Conservation (phyloP, 2,888 invertebrate genomes). For the Drosophila nr. perissopoda region DNA sequence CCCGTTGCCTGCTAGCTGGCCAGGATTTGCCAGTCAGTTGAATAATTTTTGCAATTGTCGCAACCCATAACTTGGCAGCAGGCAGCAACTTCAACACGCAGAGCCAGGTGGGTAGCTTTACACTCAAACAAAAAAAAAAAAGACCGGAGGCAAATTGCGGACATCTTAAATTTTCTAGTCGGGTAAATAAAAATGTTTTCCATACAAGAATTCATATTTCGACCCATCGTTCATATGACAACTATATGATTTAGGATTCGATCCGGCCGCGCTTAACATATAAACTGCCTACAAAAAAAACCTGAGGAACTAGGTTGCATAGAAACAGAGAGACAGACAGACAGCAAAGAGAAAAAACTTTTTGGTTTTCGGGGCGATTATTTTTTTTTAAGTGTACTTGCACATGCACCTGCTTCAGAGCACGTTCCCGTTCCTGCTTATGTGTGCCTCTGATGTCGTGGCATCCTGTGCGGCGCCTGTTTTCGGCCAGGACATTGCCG, state of each 20-base stretch:
- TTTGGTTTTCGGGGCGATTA: not conserved
- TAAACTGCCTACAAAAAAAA: not conserved
- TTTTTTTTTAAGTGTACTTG: not conserved
- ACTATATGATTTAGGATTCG: not conserved
- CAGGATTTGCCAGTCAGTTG: conserved; percentile 56
- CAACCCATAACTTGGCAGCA: conserved; percentile 59
- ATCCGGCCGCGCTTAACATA: not conserved
- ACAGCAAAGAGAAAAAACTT: not conserved
- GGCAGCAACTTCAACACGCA: conserved; percentile 7
- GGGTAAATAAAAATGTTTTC: not conserved
- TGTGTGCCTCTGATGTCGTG: conserved; percentile 34
- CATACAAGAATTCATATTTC: not conserved
- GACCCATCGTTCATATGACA: not conserved
- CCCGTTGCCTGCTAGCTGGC: conserved; percentile 21
- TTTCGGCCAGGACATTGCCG: conserved; percentile 27
- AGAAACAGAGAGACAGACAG: not conserved
- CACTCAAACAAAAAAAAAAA: not conserved
- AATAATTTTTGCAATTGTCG: conserved; percentile 69
- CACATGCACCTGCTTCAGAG: conserved; percentile 42
- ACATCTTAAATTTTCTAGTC: not conserved
- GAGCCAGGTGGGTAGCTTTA: conserved; percentile 17
- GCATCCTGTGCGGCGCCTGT: conserved; percentile 37
- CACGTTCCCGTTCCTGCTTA: not conserved
- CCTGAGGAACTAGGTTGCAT: not conserved
- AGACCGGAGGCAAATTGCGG: not conserved